Percentiles rank a stretch among this genome's conserved stretches.
phyloP scores from a whole-genome alignment of 2,797 vertebrate genomes.

The Clarias laeviceps region DNA sequence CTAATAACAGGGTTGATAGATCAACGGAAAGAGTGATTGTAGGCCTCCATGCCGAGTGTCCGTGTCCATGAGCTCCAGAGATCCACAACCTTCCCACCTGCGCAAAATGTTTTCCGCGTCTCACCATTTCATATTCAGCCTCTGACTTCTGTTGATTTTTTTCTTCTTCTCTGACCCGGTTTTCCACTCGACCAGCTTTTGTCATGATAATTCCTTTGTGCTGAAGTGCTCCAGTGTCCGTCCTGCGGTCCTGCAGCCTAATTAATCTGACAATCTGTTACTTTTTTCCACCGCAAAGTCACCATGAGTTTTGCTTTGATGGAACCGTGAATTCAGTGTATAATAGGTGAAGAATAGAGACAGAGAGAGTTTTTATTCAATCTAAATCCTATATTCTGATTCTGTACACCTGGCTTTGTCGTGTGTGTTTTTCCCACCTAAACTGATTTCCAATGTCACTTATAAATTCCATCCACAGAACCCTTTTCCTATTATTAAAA shows the following conservation, averaged over 20 bases:
- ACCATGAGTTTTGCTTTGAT: conserved; percentile 29
- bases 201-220: conserved; percentile 63
- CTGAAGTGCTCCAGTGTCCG: conserved; percentile 36
- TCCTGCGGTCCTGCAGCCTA: conserved; percentile 40
- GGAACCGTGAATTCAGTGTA: conserved; percentile 14
- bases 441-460: background rate
- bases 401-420: background rate
- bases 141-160: conserved; percentile 28
- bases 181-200: conserved; percentile 55
- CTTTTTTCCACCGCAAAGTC: conserved; percentile 47
- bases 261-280: conserved; percentile 51
- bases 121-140: conserved; percentile 24
- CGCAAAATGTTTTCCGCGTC: conserved; percentile 2
- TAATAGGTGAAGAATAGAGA: background rate
- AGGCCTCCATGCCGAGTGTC: background rate
- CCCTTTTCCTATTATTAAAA: background rate
- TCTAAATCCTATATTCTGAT: background rate
- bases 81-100: conserved; percentile 27
- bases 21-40: background rate
- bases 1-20: background rate
- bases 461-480: background rate
- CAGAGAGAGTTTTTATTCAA: background rate
- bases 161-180: conserved; percentile 24
- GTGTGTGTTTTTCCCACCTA: background rate
- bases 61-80: background rate